Conservation (phyloP, 2,888 invertebrate species). For the Keiferia lycopersicella region DNA sequence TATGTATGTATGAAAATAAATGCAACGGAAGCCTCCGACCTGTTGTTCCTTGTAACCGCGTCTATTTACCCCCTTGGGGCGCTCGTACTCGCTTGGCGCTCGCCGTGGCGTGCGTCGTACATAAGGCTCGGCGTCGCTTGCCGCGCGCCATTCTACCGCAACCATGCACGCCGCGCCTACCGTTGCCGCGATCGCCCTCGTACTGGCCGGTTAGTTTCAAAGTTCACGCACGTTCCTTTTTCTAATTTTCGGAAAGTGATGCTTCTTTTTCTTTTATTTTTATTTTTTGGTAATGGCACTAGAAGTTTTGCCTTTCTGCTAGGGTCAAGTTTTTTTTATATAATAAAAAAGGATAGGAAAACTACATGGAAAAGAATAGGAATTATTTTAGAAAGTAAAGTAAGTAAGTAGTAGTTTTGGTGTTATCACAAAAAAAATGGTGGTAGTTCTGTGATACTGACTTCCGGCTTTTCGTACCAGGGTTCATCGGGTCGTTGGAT, state of each 20-base stretch:
- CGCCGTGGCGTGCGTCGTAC: slow-evolving; percentile 35
- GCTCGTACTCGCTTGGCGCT: no score
- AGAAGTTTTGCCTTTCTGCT: not conserved
- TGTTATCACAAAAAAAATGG: no score
- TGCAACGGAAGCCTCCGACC: not conserved
- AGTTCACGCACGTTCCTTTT: not conserved
- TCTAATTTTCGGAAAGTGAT: not conserved
- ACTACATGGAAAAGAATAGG: no score
- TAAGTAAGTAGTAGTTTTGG: no score
- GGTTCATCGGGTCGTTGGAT: no score
- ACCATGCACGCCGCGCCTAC: slow-evolving; percentile 62
- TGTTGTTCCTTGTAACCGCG: not conserved
- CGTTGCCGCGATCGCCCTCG: slow-evolving; percentile 54
- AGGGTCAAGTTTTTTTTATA: not conserved
- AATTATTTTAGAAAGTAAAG: no score
- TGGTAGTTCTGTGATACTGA: no score
- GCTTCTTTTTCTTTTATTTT: not conserved
- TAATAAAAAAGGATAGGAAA: no score
- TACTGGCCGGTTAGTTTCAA: slow-evolving; percentile 61
- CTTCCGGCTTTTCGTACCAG: no score
- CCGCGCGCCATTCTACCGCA: slow-evolving; percentile 58
- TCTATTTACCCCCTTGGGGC: not conserved
- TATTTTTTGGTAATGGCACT: not conserved
- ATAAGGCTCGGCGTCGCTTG: slow-evolving; percentile 52
- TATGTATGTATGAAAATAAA: no score